Evolutionary conservation across 1,140 invertebrate genomes (phyloP), one percentile per base, ranked within the genome.

Genomic region (Hirudo medicinalis): DNA sequence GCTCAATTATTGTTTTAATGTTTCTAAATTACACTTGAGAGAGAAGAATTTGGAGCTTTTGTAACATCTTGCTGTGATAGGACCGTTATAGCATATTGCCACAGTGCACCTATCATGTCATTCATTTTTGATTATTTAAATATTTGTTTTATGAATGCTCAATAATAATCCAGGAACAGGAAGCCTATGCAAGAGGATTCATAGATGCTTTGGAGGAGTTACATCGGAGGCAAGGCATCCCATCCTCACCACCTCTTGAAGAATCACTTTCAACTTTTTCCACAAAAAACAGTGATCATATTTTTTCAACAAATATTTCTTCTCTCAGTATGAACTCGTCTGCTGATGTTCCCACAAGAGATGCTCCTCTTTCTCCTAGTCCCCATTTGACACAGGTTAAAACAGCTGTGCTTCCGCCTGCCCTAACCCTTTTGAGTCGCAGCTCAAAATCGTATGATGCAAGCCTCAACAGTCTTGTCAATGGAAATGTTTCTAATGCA

Each of bases 161-260:
- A 94, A 90, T 15, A 36, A 36, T 36, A 36, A 36, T 36, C 32
- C 90, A 92, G 75, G 93, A 94, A 77, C 92, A 96, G 78, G 92
- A 95, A 79, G 83, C 87, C 66, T 97, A 94, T 81, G 91, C 89
- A 13, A 87, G 89, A 72, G 92, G 92, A 15, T 97, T 97, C 81
- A 90, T 91, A n/a, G 91, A 93, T 76, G 92, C 92, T 0, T 82
- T 97, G 53, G 89, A 90, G 77, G 89, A 91, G 79, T 81, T 95
- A 1, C 91, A 91, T 77, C 74, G 79, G 54, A 76, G 43, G 22
- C 57, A 63, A 20, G 57, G 57, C 57, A 63, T 25, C 8, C 57
- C 57, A 63, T 63, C 57, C 8, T 25, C 57, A 63, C 20, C 57
- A 63, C 22, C 57, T 63, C 57, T 63, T 32, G 13, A 63, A 49